A percentile compares a stretch with the other conserved stretches of the same genome.
Conservation (phyloP, 1,140 invertebrate genomes). For the Oncopeltus fasciatus region DNA sequence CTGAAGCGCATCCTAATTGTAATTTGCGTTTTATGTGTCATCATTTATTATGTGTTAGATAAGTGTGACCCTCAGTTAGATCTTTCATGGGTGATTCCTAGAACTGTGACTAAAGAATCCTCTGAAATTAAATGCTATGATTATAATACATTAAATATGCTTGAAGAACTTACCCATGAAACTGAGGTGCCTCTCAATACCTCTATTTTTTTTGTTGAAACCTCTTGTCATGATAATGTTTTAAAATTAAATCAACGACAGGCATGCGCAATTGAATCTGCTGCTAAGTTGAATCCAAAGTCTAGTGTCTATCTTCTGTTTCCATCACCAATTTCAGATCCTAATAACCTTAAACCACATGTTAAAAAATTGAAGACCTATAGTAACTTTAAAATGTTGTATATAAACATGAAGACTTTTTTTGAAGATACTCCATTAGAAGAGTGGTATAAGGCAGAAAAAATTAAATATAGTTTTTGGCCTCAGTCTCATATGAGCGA, state of each 20-base stretch:
- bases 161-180: neutral
- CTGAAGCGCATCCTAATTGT: neutral
- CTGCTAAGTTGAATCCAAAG: slow-evolving; percentile 24
- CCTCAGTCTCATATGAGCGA: slow-evolving; percentile 47
- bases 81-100: neutral
- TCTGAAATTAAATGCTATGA: slow-evolving; percentile 19
- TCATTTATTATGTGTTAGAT: neutral
- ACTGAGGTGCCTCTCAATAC: slow-evolving; percentile 5
- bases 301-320: slow-evolving; percentile 23
- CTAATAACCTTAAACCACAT: neutral
- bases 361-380: slow-evolving; percentile 33
- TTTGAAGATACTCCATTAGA: slow-evolving; percentile 43
- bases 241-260: slow-evolving; percentile 23
- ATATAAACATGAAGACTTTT: slow-evolving; percentile 40
- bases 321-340: slow-evolving; percentile 20
- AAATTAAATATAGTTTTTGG: slow-evolving; percentile 39
- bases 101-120: slow-evolving; percentile 1
- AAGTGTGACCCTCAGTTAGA: neutral
- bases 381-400: slow-evolving; percentile 35
- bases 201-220: slow-evolving; percentile 26
- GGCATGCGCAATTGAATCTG: slow-evolving; percentile 31
- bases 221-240: slow-evolving; percentile 22
- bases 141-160: slow-evolving; percentile 1
- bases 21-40: neutral
- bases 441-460: slow-evolving; percentile 34